A percentile compares a stretch with the other conserved stretches of the same genome.
These are phyloP conservation scores for Sipha maydis DNA, from an alignment of 2,888 invertebrate genomes.

Conservation along the genomic window DNA sequence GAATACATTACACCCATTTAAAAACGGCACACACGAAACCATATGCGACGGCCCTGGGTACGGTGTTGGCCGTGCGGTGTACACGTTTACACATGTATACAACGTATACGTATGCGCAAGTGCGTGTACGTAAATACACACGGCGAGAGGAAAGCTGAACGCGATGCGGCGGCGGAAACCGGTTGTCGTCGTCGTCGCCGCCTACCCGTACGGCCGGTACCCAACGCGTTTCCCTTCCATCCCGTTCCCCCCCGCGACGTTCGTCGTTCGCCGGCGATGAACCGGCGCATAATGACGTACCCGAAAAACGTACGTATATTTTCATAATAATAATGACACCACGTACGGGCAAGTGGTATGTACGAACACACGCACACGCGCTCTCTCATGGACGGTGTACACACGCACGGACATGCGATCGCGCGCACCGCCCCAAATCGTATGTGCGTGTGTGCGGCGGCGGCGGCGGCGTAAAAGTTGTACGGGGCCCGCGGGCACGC, in stretches of 20 bases:
- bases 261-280: too few relatives aligned
- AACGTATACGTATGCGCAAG: too few relatives aligned
- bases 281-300: not conserved
- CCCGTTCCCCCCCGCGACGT: not conserved
- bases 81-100: too few relatives aligned
- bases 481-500: constrained; percentile 11
- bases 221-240: not conserved
- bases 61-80: not conserved
- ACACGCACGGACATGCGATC: too few relatives aligned
- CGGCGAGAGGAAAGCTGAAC: constrained; percentile 13
- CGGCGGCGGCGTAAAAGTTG: constrained; percentile 35
- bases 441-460: not conserved
- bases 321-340: not conserved
- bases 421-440: not conserved
- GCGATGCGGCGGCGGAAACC: constrained; percentile 1
- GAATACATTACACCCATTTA: not conserved
- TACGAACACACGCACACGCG: not conserved
- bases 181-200: constrained; percentile 28
- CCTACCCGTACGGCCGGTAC: not conserved
- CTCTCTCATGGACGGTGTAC: too few relatives aligned
- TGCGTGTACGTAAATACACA: not conserved
- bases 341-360: not conserved
- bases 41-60: too few relatives aligned
- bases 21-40: not conserved
- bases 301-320: constrained; percentile 5